phyloP scores from a whole-genome alignment of 2,797 vertebrate genomes.

The Neosilurus mollespiculum region DNA sequence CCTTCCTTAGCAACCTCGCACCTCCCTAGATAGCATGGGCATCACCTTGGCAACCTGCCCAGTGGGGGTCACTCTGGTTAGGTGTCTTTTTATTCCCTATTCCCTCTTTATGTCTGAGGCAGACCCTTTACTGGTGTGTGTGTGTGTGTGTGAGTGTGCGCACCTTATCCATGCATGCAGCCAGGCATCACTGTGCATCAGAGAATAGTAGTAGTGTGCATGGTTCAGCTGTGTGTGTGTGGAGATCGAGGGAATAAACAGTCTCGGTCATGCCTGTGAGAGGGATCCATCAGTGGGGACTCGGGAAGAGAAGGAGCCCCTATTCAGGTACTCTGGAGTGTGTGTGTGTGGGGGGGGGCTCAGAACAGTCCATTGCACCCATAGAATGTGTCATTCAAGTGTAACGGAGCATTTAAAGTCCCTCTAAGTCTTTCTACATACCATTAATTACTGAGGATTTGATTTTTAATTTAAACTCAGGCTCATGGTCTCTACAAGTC shows the following conservation, averaged over 20 bases:
- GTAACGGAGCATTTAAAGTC: neutral
- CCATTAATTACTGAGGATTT: neutral
- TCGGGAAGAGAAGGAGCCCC: conserved; percentile 43
- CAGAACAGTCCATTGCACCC: neutral
- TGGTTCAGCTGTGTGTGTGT: conserved; percentile 20
- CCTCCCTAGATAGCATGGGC: conserved; percentile 41
- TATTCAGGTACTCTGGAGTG: conserved; percentile 40
- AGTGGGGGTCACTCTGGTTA: conserved; percentile 49
- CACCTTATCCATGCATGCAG: conserved; percentile 12
- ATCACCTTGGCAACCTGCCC: conserved; percentile 56
- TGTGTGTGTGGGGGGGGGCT: neutral
- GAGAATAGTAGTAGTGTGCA: conserved; percentile 21
- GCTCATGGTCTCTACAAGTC: neutral
- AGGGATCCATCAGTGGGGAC: conserved; percentile 46
- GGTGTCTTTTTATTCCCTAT: conserved; percentile 43
- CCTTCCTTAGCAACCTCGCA: conserved; percentile 44
- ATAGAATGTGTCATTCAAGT: neutral
- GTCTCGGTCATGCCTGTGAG: conserved; percentile 49
- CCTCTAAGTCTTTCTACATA: neutral
- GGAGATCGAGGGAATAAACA: conserved; percentile 28
- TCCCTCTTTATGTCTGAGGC: conserved; percentile 23
- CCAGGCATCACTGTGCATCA: conserved; percentile 1
- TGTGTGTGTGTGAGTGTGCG: conserved; percentile 13
- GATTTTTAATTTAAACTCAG: neutral
- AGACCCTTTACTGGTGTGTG: conserved; percentile 28